Conservation (phyloP, 1,140 invertebrate species). For the Caenorhabditis inopinata region DNA sequence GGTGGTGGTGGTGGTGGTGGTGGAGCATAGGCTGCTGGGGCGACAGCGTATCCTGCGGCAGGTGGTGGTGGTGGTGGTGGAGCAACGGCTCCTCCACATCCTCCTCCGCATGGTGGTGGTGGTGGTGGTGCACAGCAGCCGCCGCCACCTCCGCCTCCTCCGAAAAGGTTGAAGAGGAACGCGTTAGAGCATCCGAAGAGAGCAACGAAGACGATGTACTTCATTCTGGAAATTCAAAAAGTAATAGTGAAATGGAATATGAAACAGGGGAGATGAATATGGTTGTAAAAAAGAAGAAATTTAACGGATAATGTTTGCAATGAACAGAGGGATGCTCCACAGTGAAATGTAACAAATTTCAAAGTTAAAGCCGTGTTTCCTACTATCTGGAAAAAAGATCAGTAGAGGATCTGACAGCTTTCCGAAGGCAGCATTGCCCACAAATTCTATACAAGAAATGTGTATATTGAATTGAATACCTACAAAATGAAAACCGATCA, state of each 20-base stretch:
- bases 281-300: not conserved
- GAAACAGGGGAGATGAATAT: not conserved
- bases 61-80: constrained; percentile 10
- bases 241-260: not conserved
- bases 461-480: constrained; percentile 3
- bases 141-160: constrained; percentile 36
- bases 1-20: constrained; percentile 18
- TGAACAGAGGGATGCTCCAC: no score
- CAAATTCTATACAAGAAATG: no score
- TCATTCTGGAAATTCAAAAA: not conserved
- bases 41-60: not conserved
- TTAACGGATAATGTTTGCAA: no score
- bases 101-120: constrained; percentile 30
- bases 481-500: not conserved
- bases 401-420: no score
- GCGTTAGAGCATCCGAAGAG: constrained; percentile 22
- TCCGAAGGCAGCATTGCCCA: no score
- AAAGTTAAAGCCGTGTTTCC: no score
- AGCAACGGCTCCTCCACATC: not conserved
- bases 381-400: no score
- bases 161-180: constrained; percentile 33
- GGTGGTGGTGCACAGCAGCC: constrained; percentile 37
- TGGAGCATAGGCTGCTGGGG: not conserved
- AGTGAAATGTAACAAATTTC: no score
- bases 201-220: constrained; percentile 12